Evolutionary conservation across 64 coral and sea anemone species (phyloP), one percentile per base, ranked within the genome.

Genomic region (Stylophora pistillata): DNA sequence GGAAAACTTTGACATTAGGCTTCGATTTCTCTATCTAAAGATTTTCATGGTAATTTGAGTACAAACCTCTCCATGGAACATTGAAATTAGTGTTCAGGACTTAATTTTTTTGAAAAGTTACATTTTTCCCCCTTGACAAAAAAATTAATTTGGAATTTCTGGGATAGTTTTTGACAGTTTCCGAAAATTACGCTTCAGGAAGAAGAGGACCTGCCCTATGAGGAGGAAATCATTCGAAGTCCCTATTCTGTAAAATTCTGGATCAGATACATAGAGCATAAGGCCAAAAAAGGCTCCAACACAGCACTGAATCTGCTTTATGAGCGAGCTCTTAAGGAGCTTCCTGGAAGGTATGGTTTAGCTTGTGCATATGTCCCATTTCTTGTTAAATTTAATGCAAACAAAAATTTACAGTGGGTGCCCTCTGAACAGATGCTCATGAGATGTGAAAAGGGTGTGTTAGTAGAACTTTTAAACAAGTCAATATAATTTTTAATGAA

Each of bases 201-300:
- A 66, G 96, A 98, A 55, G 96, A 98, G 14, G 96, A 98, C 76
- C 93, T 98, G 37, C 89, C 96, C 0, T 98, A 95, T 88, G 96
- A 98, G 52, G 96, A 98, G 65, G 96, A 98, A 64, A 98, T 98
- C 20, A 82, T 98, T 55, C 93, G 96, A 9, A 98, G 95, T 56
- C 96, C 96, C 21, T 98, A 95, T 79, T 98, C 96, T 57, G 96
- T 98, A 13, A 98, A 98, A 73, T 98, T 91, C 87, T 98, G 96
- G 96, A 92, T 92, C 76, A 82, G 96, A 37, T 98, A 98, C 71
- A 84, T 98, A 66, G 96, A 98, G 71, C 96, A 98, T 62, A 98
- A 98, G 59, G 79, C 86, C 52, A 92, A 89, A 32, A 86, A 81
- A 58, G 94, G 96, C 15, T 90, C 90, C 73, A 92, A 89, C 33